Evolutionary conservation across 2,797 vertebrate species (phyloP).

Genomic region (Lagocephalus sceleratus): DNA sequence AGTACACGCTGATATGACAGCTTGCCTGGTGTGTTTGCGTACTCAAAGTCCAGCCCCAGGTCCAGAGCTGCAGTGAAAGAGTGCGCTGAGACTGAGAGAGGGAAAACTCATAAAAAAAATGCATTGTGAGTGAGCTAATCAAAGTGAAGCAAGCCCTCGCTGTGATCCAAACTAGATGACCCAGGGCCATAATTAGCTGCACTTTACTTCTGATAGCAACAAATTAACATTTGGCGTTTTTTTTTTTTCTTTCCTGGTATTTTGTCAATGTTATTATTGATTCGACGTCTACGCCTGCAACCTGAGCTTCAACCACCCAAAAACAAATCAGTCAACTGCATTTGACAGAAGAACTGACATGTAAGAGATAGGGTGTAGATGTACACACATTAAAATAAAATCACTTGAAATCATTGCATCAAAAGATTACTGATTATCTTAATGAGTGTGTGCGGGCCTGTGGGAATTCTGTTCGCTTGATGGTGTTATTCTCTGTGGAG

Average conservation of each 20-base stretch:
- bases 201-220: conserved; percentile 69
- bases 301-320: conserved; percentile 7
- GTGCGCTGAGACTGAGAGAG: conserved; percentile 26
- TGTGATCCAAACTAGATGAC: conserved; percentile 70
- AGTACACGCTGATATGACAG: conserved; percentile 21
- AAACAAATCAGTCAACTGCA: conserved; percentile 2
- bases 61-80: conserved; percentile 14
- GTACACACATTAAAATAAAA: conserved; percentile 16
- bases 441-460: conserved; percentile 42
- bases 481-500: conserved; percentile 63
- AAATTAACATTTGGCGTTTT: conserved; percentile 68
- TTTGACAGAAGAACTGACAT: conserved; percentile 7
- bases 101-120: conserved; percentile 61
- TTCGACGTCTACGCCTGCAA: conserved; percentile 23
- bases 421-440: conserved; percentile 45
- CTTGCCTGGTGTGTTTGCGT: conserved; percentile 37
- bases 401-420: conserved; percentile 31
- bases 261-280: conserved; percentile 30
- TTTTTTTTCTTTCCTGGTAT: conserved; percentile 26
- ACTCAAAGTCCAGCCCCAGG: neutral
- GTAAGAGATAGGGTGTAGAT: neutral
- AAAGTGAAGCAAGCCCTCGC: conserved; percentile 70
- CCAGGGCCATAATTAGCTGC: conserved; percentile 71
- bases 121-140: conserved; percentile 65
- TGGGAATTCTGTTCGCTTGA: conserved; percentile 12